Evolutionary conservation across 2,888 invertebrate species (phyloP).

Genomic region (Pasiphila rectangulata): DNA sequence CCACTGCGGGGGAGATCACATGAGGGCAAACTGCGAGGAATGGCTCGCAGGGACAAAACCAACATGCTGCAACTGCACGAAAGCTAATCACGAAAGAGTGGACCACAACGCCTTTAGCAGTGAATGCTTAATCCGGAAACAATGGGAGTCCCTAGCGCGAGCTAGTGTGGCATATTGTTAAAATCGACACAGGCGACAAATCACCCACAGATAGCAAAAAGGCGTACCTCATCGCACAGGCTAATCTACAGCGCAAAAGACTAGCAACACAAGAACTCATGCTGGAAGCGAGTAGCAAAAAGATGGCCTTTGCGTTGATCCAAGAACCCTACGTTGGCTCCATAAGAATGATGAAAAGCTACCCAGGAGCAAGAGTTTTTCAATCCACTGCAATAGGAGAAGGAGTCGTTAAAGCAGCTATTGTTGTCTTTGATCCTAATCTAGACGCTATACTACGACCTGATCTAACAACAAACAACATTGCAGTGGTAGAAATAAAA

Average conservation of each 20-base stretch:
- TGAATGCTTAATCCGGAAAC: background rate
- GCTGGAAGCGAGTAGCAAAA: background rate
- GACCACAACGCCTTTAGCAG: background rate
- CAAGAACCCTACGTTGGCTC: background rate
- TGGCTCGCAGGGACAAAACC: background rate
- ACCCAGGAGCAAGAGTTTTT: constrained; percentile 3
- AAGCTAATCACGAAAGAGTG: background rate
- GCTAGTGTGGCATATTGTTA: background rate
- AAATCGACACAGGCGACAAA: background rate
- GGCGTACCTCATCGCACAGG: background rate
- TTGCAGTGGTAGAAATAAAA: too few relatives aligned
- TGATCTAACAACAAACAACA: background rate
- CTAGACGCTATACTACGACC: background rate
- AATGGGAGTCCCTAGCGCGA: background rate
- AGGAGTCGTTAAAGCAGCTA: constrained; percentile 2
- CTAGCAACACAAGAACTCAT: background rate
- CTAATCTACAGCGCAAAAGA: background rate
- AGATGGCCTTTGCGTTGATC: background rate
- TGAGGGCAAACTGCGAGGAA: constrained; percentile 10
- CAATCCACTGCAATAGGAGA: background rate
- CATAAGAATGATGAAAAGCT: background rate
- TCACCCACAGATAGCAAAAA: too few relatives aligned
- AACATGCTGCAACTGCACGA: background rate
- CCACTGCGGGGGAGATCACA: constrained; percentile 30
- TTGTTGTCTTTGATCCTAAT: too few relatives aligned